Percentiles rank a stretch among this genome's conserved stretches.
phyloP scores from a whole-genome alignment of 2,888 invertebrate genomes.

The Microctonus hyperodae region DNA sequence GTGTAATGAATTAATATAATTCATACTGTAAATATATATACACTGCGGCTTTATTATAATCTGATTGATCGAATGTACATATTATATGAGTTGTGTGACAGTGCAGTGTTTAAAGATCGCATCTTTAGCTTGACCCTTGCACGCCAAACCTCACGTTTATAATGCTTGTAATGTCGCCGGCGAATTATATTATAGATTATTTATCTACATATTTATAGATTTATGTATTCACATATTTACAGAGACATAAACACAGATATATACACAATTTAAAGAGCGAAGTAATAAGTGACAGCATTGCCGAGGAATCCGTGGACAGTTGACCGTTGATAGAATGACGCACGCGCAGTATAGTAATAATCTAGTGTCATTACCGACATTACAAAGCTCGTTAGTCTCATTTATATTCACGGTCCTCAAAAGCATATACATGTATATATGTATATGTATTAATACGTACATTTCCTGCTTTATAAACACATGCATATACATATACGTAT shows the following conservation, averaged over 20 bases:
- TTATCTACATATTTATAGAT: too few relatives aligned
- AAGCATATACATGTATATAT: constrained; percentile 9
- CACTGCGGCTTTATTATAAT: too few relatives aligned
- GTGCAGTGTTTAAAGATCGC: background rate
- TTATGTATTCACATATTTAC: too few relatives aligned
- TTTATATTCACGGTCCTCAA: constrained; percentile 58
- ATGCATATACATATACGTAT: constrained; percentile 20
- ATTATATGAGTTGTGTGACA: background rate
- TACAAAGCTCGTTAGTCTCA: constrained; percentile 62
- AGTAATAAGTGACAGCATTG: constrained; percentile 20
- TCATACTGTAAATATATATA: too few relatives aligned
- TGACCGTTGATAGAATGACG: constrained; percentile 25
- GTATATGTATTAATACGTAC: constrained; percentile 3
- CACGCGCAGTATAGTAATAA: constrained; percentile 49
- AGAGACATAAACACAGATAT: background rate
- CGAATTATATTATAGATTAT: background rate
- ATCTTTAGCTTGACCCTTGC: background rate
- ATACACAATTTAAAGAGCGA: background rate
- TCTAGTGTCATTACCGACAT: constrained; percentile 62
- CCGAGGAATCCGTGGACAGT: constrained; percentile 18
- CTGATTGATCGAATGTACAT: background rate
- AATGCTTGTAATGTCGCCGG: background rate
- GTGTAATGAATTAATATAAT: too few relatives aligned
- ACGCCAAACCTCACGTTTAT: background rate
- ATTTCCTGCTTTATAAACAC: constrained; percentile 1